Percentiles rank a stretch among this genome's conserved stretches.
Evolutionary conservation across 1,140 invertebrate species (phyloP).

Genomic region (Argopecten irradians): DNA sequence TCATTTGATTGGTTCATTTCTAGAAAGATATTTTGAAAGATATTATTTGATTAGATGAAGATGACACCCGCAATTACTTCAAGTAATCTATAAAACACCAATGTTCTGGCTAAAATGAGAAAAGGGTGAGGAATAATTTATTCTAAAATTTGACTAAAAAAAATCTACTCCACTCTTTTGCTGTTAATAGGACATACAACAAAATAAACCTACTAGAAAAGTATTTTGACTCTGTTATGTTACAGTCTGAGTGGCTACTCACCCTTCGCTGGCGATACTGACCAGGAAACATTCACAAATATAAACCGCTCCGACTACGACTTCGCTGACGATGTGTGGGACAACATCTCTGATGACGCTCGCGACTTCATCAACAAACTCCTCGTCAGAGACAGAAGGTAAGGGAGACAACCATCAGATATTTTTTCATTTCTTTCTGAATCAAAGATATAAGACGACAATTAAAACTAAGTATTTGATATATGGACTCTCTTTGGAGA

Average conservation of each 20-base stretch:
- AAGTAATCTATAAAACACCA: background rate
- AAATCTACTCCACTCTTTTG: background rate
- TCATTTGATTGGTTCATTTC: background rate
- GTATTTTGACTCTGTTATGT: background rate
- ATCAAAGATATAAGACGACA: too few relatives aligned
- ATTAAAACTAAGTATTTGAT: too few relatives aligned
- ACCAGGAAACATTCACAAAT: constrained; percentile 97
- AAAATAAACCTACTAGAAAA: background rate
- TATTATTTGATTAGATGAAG: background rate
- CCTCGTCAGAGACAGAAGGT: constrained; percentile 96
- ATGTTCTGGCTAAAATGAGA: background rate
- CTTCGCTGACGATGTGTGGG: constrained; percentile 94
- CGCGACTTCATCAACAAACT: constrained; percentile 98
- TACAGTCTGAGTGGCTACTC: constrained; percentile 94
- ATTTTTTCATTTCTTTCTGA: background rate
- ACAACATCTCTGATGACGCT: constrained; percentile 94
- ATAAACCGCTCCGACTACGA: constrained; percentile 99
- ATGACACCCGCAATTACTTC: background rate
- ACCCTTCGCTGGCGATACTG: constrained; percentile 98
- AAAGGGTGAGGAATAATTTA: too few relatives aligned
- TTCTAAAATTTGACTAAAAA: too few relatives aligned
- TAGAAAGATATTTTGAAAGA: background rate
- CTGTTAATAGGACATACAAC: background rate
- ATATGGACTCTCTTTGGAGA: too few relatives aligned
- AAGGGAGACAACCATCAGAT: constrained; percentile 75